Evolutionary conservation across 1,140 invertebrate genomes (phyloP), one percentile per base, ranked within the genome.

Genomic region (Nebria ingens): DNA sequence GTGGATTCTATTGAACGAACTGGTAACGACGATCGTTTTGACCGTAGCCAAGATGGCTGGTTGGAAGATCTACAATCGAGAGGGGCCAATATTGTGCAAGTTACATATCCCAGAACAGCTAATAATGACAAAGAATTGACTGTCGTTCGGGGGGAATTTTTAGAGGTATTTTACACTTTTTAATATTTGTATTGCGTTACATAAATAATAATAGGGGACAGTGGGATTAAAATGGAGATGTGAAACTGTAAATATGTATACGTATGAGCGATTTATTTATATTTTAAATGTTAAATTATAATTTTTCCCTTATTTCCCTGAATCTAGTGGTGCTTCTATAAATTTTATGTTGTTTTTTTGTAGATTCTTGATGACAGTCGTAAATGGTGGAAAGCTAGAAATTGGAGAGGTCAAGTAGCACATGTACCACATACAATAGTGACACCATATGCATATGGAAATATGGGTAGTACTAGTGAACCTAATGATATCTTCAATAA

Each of bases 331-430:
- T 11, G 45, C 15, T 9, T 15, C 15, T 12, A 50, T 50, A 20
- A 17, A 15, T 50, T 34, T 19, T 42, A 11, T 17, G 42, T 54
- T 19, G 45, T 58, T 58, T 54, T 61, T 58, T 63, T 71, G 17
- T 65, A 93, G 89, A 83, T 97, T 38, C 73, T 98, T 51, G 95
- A 98, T 68, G 92, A 96, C 71, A 87, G 84, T 34, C 81, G 94
- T 60, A 98, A 98, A 71, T 99, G 96, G 96, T 99, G 96, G 96
- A 95, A 96, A 74, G 89, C 94, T 57, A 80, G 91, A 56, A 99
- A 98, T 71, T 80, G 82, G 21, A 80, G 85, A 58, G 90, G 91
- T 2, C 83, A 91, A 67, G 77, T 91, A 6, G 95, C 92, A 25
- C 94, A 97, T 72, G 95, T 98, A 49, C 96, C 96, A 0, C 93